A percentile compares a stretch with the other conserved stretches of the same genome.
phyloP scores from a whole-genome alignment of 1,140 invertebrate genomes.

The Medauroidea extradentata region DNA sequence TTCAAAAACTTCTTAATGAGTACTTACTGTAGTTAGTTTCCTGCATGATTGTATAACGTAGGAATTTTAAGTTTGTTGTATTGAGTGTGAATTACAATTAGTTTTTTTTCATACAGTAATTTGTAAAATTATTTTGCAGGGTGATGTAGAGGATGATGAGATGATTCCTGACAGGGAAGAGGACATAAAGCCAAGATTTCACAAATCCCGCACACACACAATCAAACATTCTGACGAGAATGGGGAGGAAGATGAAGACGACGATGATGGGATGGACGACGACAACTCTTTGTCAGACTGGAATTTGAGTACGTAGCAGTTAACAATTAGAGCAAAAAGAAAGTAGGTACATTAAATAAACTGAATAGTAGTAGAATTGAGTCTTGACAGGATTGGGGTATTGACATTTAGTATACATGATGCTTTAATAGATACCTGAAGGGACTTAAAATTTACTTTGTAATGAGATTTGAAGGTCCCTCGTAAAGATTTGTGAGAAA shows the following conservation, averaged over 20 bases:
- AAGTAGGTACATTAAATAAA: not conserved
- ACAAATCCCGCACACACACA: conserved; percentile 84
- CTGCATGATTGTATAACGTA: no score
- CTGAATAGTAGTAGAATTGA: not conserved
- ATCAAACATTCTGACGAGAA: conserved; percentile 46
- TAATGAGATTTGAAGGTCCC: no score
- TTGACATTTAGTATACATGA: no score
- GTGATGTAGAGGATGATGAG: conserved; percentile 86
- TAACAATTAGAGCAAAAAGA: not conserved
- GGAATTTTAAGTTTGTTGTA: no score
- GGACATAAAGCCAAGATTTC: conserved; percentile 95
- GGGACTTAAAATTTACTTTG: no score
- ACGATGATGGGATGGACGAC: conserved; percentile 80
- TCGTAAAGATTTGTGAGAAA: no score
- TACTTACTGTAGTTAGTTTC: no score
- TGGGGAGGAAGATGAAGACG: conserved; percentile 69
- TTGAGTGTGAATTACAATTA: no score
- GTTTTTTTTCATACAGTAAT: not conserved
- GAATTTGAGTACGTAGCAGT: conserved; percentile 71
- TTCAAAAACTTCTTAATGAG: no score
- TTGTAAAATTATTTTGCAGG: no score
- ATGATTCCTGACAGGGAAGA: conserved; percentile 96
- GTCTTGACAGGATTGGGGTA: no score
- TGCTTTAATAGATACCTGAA: no score
- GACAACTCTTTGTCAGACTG: conserved; percentile 92